Evolutionary conservation across 2,888 invertebrate species (phyloP).

Genomic region (Epirrita christyi): DNA sequence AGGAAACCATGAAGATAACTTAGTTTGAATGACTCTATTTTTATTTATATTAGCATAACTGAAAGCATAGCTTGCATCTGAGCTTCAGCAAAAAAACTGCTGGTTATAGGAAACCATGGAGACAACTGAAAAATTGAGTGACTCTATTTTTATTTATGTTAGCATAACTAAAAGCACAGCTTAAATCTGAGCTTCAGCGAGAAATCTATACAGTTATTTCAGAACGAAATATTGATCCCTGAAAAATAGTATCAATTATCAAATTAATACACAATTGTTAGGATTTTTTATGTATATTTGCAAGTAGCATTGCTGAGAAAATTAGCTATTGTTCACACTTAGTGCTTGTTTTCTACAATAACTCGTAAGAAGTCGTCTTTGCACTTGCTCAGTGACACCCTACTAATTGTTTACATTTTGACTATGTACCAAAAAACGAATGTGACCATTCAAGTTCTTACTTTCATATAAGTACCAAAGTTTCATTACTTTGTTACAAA

Average conservation of each 20-base stretch:
- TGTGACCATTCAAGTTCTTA: not conserved
- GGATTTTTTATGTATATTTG: not conserved
- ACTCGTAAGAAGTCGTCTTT: not conserved
- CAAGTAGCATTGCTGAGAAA: not conserved
- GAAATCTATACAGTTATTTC: too few species aligned
- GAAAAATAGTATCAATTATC: not conserved
- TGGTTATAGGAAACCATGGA: too few species aligned
- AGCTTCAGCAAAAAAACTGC: too few species aligned
- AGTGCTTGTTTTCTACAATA: not conserved
- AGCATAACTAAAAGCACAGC: too few species aligned
- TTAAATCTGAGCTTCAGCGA: too few species aligned
- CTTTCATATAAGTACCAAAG: not conserved
- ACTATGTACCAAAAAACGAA: not conserved
- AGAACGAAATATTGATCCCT: too few species aligned
- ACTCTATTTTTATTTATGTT: too few species aligned
- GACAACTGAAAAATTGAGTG: too few species aligned
- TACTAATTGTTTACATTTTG: slow-evolving; percentile 6
- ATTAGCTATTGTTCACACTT: not conserved
- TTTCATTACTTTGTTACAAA: not conserved
- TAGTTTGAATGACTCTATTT: too few species aligned
- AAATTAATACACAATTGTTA: not conserved
- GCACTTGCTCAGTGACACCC: slow-evolving; percentile 6
- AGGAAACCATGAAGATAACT: too few species aligned
- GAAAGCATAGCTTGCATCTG: too few species aligned
- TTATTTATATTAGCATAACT: too few species aligned